Evolutionary conservation across 2,797 vertebrate genomes (phyloP), one percentile per base, ranked within the genome.

Genomic region (Naso thynnoides): DNA sequence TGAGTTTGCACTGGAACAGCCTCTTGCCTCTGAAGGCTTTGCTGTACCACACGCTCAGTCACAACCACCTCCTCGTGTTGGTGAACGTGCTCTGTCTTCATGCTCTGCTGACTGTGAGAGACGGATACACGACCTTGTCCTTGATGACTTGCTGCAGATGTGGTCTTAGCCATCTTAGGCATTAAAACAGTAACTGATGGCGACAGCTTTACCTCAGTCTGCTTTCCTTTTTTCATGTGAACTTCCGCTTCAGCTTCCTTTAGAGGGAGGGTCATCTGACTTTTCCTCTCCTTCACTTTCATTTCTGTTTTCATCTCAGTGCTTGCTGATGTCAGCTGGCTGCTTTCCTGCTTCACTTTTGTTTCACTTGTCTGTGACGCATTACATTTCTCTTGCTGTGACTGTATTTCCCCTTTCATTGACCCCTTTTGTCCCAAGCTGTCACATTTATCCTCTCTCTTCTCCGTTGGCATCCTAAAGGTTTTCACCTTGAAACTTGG

Each of bases 401-500:
- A 72, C 62, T 89, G 90, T 24, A 48, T 47, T 64, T 81, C 76
- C 33, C 75, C 86, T 86, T 74, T 92, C 55, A 70, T 58, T 15
- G 82, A 79, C 53, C 86, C 83, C 69, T 82, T 88, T 54, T 89
- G 89, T 49, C 13, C 71, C 55, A 72, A 75, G 33, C 73, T 79
- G 41, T 86, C 81, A 54, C 61, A 66, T 60, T 68, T 83, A 66
- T 90, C 82, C 42, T 90, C 81, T 67, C 83, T 84, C 26, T 81
- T 92, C 81, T 94, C 90, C 16, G 72, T 66, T 1, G 95, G 94
- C 78, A 94, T 88, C 79, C 95, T 95, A 74, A 95, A 90, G 6
- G 95, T 94, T 95, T 94, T 97, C 84, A 95, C 93, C 93, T 94
- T 95, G 87, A 95, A 95, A 90, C 82, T 94, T 10, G 95, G 94